Conservation (phyloP, 2,888 invertebrate genomes). For the Athalia cordata region DNA sequence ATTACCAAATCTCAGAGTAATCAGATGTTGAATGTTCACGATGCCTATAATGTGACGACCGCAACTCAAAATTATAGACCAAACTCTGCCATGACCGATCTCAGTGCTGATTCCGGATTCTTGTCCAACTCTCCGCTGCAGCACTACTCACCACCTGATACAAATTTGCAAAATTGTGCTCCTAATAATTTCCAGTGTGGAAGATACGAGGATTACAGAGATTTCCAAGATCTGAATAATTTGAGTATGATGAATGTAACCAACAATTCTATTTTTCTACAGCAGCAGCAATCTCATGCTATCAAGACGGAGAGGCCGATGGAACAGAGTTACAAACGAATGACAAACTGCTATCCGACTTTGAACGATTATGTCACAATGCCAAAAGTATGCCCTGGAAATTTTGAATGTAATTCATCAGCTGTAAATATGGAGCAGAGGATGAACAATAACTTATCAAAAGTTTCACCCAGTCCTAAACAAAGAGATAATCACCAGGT, state of each 20-base stretch:
- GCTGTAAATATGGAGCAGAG: constrained; percentile 58
- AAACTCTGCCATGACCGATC: constrained; percentile 68
- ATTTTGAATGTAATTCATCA: constrained; percentile 58
- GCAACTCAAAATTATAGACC: constrained; percentile 62
- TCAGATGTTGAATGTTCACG: constrained; percentile 62
- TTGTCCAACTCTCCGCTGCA: constrained; percentile 67
- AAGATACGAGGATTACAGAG: constrained; percentile 65
- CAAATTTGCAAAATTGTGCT: constrained; percentile 63
- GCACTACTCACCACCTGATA: constrained; percentile 68
- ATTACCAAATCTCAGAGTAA: constrained; percentile 59
- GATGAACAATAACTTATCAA: constrained; percentile 64
- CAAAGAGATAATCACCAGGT: constrained; percentile 54
- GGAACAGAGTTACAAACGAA: constrained; percentile 65
- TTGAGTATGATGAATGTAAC: constrained; percentile 58
- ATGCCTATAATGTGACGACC: constrained; percentile 61
- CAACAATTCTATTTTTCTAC: constrained; percentile 57
- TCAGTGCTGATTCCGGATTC: constrained; percentile 67
- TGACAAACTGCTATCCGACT: constrained; percentile 60
- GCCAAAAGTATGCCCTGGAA: constrained; percentile 55
- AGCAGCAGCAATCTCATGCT: constrained; percentile 53
- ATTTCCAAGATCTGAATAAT: constrained; percentile 61
- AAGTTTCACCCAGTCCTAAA: constrained; percentile 59
- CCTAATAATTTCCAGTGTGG: constrained; percentile 61
- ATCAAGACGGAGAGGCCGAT: constrained; percentile 64
- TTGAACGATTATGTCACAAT: constrained; percentile 60